Conservation (phyloP, 2,888 invertebrate species). For the Dermolepida albohirtum region DNA sequence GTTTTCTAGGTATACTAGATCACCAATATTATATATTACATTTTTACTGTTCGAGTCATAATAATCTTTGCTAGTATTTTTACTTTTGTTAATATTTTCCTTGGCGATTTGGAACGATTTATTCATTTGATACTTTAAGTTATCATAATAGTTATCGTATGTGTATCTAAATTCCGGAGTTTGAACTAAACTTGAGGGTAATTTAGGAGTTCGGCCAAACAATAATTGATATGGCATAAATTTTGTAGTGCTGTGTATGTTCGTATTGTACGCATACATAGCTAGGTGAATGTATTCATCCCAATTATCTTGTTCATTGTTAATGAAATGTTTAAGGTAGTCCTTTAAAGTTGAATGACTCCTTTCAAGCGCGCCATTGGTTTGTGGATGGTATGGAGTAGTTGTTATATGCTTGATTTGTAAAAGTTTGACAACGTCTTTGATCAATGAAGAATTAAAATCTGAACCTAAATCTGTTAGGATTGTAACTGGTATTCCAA, state of each 20-base stretch:
- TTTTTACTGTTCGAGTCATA: constrained; percentile 25
- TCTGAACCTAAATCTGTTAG: constrained; percentile 54
- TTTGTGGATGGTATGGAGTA: constrained; percentile 54
- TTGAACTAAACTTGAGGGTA: constrained; percentile 46
- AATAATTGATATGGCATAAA: constrained; percentile 51
- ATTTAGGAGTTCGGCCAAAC: constrained; percentile 47
- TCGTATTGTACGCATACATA: constrained; percentile 53
- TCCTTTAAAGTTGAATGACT: constrained; percentile 55
- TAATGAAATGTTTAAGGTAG: constrained; percentile 55
- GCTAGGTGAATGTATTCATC: constrained; percentile 54
- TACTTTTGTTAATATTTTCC: constrained; percentile 47
- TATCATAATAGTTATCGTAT: constrained; percentile 49
- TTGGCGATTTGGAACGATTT: constrained; percentile 49
- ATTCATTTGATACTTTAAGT: constrained; percentile 48
- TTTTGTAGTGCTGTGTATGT: constrained; percentile 49
- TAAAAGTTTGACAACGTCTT: constrained; percentile 52
- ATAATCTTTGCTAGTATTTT: constrained; percentile 46
- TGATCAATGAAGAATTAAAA: constrained; percentile 52
- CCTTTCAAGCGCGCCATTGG: constrained; percentile 55
- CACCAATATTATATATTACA: constrained; percentile 1
- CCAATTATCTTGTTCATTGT: constrained; percentile 54
- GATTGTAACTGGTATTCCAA: constrained; percentile 53
- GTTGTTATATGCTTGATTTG: constrained; percentile 53
- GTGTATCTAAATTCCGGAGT: constrained; percentile 51
- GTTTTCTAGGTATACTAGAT: constrained; percentile 25